Evolutionary conservation across 2,113 vertebrate genomes (phyloP), one percentile per base, ranked within the genome.

Genomic region (Oophaga pumilio): DNA sequence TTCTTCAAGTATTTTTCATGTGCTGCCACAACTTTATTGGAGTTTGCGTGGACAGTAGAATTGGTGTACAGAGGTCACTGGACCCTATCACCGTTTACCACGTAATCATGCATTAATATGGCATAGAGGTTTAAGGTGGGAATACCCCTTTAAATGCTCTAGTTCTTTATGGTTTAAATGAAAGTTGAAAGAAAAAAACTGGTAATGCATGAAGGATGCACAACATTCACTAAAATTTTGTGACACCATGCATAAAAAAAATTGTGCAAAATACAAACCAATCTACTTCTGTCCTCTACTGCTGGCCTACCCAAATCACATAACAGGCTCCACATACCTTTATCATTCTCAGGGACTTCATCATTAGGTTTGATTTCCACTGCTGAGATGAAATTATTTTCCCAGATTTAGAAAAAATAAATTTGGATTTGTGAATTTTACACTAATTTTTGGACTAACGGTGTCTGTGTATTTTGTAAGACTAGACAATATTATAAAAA

Each of bases 241-340:
- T 81, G 18, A 8, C 33, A 71, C 33, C 68, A 64, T 81, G 79
- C 59, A 49, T 60, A 43, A 26, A 18, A 53, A 15, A 3, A 57
- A 26, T 13, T 33, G 26, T 80, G 59, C 80, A 14, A 50, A 81
- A 15, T 59, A 14, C 18, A 59, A 56, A 64, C 24, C 66, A 50
- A 26, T 18, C 62, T 18, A 64, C 74, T 81, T 62, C 57, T 81
- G 60, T 33, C 28, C n/a, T 33, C 57, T 80, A 60, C 8, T 43
- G 5, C 6, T 62, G 17, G 26, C n/a, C 59, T 80, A 80, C 13
- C 7, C n/a, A 80, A 59, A 60, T 11, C 18, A 43, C 28, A n/a
- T 66, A 14, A 4, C 53, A 49, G 62, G 33, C 79, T 26, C 73
- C 43, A 91, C 95, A 95, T 91, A 95, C 95, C 95, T 95, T 95